Conservation (phyloP, 2,888 invertebrate genomes). For the Oasisia sp. region DNA sequence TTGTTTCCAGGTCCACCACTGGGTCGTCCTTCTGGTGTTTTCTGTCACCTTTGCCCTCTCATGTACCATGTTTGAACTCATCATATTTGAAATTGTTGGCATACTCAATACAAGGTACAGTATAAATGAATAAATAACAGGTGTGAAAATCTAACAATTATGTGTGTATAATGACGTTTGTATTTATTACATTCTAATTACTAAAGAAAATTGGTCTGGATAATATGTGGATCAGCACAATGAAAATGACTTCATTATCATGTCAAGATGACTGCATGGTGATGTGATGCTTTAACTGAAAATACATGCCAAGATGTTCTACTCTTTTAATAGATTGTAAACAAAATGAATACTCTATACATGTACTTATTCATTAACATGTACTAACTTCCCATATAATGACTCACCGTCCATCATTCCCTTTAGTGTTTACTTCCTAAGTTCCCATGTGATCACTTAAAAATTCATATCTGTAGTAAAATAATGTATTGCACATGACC, state of each 20-base stretch:
- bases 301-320: not conserved
- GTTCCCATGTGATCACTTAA: too few species aligned
- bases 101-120: constrained; percentile 87
- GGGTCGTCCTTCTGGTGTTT: constrained; percentile 93
- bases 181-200: not conserved
- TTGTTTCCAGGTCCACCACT: constrained; percentile 79
- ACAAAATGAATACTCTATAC: not conserved
- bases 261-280: not conserved
- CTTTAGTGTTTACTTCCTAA: too few species aligned
- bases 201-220: not conserved
- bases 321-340: not conserved
- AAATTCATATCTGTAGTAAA: too few species aligned
- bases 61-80: constrained; percentile 98
- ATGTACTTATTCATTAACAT: not conserved
- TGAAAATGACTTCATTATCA: not conserved
- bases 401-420: too few species aligned
- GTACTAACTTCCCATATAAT: too few species aligned
- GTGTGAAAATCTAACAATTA: not conserved
- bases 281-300: not conserved
- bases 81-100: constrained; percentile 98
- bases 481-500: too few species aligned
- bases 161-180: not conserved
- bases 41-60: constrained; percentile 95
- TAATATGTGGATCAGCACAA: not conserved
- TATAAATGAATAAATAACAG: not conserved